Percentiles rank a stretch among this genome's conserved stretches.
Conservation (phyloP, 2,888 invertebrate species). For the Mesorhabditis belari region DNA sequence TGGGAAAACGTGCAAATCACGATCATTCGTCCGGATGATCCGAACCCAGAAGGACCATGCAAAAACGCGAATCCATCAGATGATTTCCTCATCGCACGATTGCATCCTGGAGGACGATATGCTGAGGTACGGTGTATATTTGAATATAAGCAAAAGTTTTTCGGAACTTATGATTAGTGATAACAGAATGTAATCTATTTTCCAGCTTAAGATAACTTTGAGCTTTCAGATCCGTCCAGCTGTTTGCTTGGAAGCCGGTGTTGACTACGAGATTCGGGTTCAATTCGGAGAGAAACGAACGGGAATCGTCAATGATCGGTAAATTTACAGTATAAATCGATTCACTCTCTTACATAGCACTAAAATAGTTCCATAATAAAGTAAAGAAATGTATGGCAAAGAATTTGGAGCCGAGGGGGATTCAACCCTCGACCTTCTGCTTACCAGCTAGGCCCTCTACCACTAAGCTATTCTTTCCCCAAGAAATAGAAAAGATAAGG, state of each 20-base stretch:
- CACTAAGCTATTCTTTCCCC: background rate
- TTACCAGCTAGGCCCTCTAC: too few relatives aligned
- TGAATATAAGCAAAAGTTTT: background rate
- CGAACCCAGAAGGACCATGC: conserved; percentile 76
- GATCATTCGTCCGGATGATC: conserved; percentile 66
- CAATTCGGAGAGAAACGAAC: conserved; percentile 70
- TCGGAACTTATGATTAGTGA: background rate
- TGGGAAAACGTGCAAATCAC: conserved; percentile 69
- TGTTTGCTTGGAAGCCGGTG: conserved; percentile 81
- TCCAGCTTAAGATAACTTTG: background rate
- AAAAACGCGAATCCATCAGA: conserved; percentile 70
- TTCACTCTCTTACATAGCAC: background rate
- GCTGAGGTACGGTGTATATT: conserved; percentile 3
- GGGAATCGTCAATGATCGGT: conserved; percentile 52
- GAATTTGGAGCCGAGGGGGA: too few relatives aligned
- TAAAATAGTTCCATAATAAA: background rate
- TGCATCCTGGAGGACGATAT: conserved; percentile 40
- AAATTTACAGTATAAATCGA: background rate
- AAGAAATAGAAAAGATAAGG: background rate
- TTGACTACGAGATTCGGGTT: conserved; percentile 75
- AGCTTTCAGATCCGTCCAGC: conserved; percentile 65
- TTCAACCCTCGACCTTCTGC: too few relatives aligned
- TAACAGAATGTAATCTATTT: background rate
- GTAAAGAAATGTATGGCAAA: background rate
- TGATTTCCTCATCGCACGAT: conserved; percentile 67